A percentile compares a stretch with the other conserved stretches of the same genome.
These are phyloP conservation scores for Cremastinae sp. DNA, from an alignment of 2,888 invertebrate genomes.

Conservation along the genomic window DNA sequence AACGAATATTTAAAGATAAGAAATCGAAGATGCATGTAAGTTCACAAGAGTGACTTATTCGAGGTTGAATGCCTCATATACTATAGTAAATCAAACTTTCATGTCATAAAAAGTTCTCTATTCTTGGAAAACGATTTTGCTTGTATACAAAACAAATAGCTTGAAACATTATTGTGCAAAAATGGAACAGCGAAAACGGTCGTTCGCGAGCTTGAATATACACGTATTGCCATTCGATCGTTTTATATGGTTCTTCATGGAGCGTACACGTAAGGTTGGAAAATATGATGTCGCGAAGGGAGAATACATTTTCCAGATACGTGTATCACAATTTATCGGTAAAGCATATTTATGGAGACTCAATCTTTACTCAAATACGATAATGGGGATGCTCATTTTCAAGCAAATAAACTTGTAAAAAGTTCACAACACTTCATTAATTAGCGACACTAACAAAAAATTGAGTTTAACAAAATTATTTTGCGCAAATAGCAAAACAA, in stretches of 20 bases:
- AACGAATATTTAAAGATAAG: no score
- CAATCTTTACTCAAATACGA: neutral
- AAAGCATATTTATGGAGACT: neutral
- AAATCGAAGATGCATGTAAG: no score
- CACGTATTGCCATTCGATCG: constrained; percentile 10
- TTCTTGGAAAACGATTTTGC: constrained; percentile 31
- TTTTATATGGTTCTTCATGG: constrained; percentile 43
- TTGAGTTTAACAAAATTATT: no score
- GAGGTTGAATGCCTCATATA: no score
- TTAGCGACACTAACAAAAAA: no score
- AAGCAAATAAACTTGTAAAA: no score
- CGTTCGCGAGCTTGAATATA: neutral
- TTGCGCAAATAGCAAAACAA: no score
- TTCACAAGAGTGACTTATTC: no score
- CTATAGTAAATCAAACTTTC: no score
- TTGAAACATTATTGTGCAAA: neutral
- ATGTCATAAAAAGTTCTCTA: constrained; percentile 38
- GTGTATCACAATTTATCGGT: neutral
- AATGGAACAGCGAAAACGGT: constrained; percentile 3
- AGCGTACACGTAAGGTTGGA: constrained; percentile 11
- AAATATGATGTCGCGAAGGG: constrained; percentile 17
- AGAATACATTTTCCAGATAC: constrained; percentile 34
- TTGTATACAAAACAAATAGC: neutral
- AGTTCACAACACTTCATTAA: no score
- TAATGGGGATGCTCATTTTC: constrained; percentile 2